These are phyloP conservation scores for Acromyrmex echinatior DNA, from an alignment of 1,140 invertebrate genomes.

Conservation along the genomic window DNA sequence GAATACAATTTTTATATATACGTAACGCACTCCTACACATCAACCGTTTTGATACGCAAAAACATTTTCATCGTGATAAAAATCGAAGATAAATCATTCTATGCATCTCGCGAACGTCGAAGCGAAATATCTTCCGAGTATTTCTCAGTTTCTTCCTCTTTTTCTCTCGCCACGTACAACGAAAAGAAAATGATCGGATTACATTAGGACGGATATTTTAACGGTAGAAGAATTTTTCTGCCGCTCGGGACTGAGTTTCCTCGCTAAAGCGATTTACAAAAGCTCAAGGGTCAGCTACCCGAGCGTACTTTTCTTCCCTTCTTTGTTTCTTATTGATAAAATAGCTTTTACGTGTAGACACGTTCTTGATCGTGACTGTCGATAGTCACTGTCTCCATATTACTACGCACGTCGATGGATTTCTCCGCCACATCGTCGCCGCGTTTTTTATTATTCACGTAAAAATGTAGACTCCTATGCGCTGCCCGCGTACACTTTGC, in stretches of 20 bases:
- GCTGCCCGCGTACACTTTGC: conserved; percentile 51
- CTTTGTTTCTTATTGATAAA: conserved; percentile 44
- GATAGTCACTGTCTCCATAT: neutral
- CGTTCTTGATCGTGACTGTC: conserved; percentile 36
- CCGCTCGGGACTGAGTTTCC: neutral
- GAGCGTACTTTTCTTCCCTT: conserved; percentile 27
- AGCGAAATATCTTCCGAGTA: neutral
- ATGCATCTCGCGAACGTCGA: neutral
- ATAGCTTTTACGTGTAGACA: conserved; percentile 44
- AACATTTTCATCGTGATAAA: neutral
- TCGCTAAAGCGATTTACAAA: conserved; percentile 56
- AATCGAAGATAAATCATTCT: neutral
- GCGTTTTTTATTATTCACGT: conserved; percentile 55
- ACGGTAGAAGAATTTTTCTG: neutral
- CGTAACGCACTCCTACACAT: neutral
- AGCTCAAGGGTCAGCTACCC: conserved; percentile 16
- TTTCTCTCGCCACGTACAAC: neutral
- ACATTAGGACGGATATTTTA: conserved; percentile 25
- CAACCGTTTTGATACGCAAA: neutral
- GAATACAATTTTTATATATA: neutral
- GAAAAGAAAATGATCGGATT: conserved; percentile 23
- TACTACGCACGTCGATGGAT: conserved; percentile 19
- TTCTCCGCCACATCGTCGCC: neutral
- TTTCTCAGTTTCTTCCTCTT: neutral
- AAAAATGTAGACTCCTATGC: conserved; percentile 54